phyloP scores from a whole-genome alignment of 2,888 invertebrate species.

The Venustoraphidia nigricollis region DNA sequence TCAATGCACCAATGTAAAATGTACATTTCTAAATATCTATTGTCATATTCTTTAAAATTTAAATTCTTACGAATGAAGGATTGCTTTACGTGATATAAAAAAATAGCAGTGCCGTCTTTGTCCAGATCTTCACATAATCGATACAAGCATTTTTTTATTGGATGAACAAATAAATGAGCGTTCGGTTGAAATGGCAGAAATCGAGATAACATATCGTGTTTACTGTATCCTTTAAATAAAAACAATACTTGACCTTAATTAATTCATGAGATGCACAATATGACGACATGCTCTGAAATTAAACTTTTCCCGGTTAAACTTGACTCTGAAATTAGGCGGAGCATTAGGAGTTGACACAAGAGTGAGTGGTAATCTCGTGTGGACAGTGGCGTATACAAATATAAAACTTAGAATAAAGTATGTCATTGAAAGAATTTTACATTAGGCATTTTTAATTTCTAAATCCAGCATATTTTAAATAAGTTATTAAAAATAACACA shows the following conservation, averaged over 20 bases:
- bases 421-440: no score
- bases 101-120: conserved; percentile 17
- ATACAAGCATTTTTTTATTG: conserved; percentile 29
- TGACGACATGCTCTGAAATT: conserved; percentile 13
- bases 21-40: conserved; percentile 20
- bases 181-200: conserved; percentile 25
- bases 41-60: conserved; percentile 11
- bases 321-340: not conserved
- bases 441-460: no score
- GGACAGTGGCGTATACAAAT: no score
- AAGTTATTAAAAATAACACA: no score
- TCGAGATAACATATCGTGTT: conserved; percentile 17
- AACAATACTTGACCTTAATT: conserved; percentile 11
- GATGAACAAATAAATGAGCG: conserved; percentile 24
- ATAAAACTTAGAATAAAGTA: no score
- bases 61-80: conserved; percentile 14
- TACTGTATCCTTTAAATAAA: conserved; percentile 8
- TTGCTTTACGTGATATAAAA: conserved; percentile 13
- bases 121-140: conserved; percentile 28
- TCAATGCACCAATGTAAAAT: conserved; percentile 20
- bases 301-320: not conserved
- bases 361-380: no score
- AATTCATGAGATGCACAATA: not conserved
- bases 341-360: no score
- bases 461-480: no score